Base-by-base conservation (phyloP, 1,140 invertebrate genomes). In the Babylonia areolata region DNA sequence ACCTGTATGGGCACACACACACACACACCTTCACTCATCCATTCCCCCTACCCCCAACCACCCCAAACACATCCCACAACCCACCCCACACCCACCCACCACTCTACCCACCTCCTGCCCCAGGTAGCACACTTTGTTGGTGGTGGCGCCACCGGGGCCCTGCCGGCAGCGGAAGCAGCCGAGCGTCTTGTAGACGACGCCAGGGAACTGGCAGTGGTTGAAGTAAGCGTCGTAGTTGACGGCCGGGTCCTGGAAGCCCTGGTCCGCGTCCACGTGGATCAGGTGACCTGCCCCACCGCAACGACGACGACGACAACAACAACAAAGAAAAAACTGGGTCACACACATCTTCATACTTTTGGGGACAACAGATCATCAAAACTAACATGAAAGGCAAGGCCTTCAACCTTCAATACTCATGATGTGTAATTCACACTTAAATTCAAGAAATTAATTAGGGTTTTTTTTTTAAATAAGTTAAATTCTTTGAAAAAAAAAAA, bases 141-240 rank as follows among this genome's bases (percentile, higher is more conserved):
- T 31, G 15, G 37, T 69, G 33, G 86, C 33, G 12, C 31, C 81
- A 9, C 33, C 51, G 33, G 86, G 31, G 12, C 31, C 81, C 23
- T 71, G 31, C 33, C 81, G 79, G 83, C 91, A 92, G 17, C 90
- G 88, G 82, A 91, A 91, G 75, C 91, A 92, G 28, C 54, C 42
- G 28, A 92, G 73, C 23, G 86, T 79, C 84, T 91, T 91, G 87
- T 89, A 91, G 71, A 89, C 89, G 39, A 91, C 87, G 51, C 90
- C 90, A 39, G 91, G 91, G 80, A 92, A 92, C 78, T 91, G 91
- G 71, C 91, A 92, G 84, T 91, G 88, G 77, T 89, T 86, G 54
- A 92, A 85, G 85, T 90, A 92, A 3, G 83, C 86, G 23, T 46
- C 69, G 35, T 73, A n/a, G 51, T 87, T 81, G 15, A 82, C 64